phyloP scores from a whole-genome alignment of 2,888 invertebrate genomes.

The Heliconius aoede region DNA sequence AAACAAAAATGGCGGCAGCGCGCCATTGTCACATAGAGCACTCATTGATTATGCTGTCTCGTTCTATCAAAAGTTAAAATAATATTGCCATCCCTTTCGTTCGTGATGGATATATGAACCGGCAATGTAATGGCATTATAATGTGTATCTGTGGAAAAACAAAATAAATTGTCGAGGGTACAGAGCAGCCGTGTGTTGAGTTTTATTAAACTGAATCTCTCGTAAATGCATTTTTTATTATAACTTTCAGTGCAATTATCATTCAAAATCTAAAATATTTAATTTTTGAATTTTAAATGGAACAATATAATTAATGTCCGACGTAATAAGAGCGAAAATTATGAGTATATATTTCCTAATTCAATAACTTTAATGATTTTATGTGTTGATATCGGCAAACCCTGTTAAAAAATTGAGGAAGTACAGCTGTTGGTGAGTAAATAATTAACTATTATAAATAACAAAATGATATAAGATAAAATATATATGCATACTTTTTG shows the following conservation, averaged over 20 bases:
- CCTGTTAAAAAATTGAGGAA: conserved; percentile 6
- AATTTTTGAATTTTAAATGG: conserved; percentile 16
- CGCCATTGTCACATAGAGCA: conserved; percentile 48
- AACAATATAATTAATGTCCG: conserved; percentile 24
- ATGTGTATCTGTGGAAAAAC: conserved; percentile 39
- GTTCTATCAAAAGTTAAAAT: conserved; percentile 31
- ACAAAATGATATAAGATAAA: not conserved
- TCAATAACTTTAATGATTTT: conserved; percentile 29
- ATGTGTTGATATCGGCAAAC: conserved; percentile 12
- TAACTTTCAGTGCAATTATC: conserved; percentile 38
- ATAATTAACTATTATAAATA: not conserved
- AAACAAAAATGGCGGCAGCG: conserved; percentile 52
- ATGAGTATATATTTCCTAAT: conserved; percentile 38
- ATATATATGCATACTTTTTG: not conserved
- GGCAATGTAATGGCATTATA: conserved; percentile 35
- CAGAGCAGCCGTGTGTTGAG: conserved; percentile 66
- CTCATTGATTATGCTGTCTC: conserved; percentile 39
- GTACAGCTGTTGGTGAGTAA: conserved; percentile 1
- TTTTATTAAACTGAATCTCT: conserved; percentile 64
- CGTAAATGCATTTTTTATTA: conserved; percentile 60
- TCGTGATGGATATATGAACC: conserved; percentile 32
- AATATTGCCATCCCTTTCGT: conserved; percentile 41
- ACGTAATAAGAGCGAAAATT: conserved; percentile 29
- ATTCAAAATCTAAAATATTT: conserved; percentile 33
- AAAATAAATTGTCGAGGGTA: conserved; percentile 56